Evolutionary conservation across 2,888 invertebrate genomes (phyloP).

Genomic region (Caenorhabditis japonica): DNA sequence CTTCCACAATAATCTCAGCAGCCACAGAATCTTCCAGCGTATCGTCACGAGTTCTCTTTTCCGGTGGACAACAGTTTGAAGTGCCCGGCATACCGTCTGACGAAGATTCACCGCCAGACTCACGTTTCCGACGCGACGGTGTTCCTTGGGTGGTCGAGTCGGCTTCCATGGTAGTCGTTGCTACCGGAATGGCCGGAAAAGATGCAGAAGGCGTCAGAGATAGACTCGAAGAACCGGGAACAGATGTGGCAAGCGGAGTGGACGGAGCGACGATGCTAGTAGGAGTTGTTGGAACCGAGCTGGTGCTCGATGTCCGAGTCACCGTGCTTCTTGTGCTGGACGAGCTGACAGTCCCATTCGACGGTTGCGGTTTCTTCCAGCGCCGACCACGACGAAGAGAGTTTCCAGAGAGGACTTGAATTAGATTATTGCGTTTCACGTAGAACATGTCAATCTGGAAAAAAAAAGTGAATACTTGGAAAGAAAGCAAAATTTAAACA

Average conservation of each 20-base stretch:
- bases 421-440: slow-evolving; percentile 58
- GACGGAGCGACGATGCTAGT: slow-evolving; percentile 6
- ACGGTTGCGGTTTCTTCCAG: slow-evolving; percentile 19
- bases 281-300: slow-evolving; percentile 32
- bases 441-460: slow-evolving; percentile 63
- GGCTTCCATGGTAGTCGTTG: not conserved
- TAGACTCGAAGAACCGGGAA: no score
- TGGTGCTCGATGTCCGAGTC: slow-evolving; percentile 12
- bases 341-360: not conserved
- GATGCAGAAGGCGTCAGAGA: not conserved
- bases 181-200: not conserved
- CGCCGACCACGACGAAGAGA: slow-evolving; percentile 41
- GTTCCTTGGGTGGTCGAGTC: slow-evolving; percentile 11
- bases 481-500: no score
- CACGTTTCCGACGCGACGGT: slow-evolving; percentile 13
- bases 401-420: slow-evolving; percentile 45
- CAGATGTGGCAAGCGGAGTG: not conserved
- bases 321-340: not conserved
- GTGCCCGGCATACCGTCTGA: not conserved
- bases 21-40: slow-evolving; percentile 17
- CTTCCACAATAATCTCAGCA: slow-evolving; percentile 16
- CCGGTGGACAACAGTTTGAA: slow-evolving; percentile 2
- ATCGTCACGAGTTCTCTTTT: slow-evolving; percentile 18
- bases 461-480: no score
- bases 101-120: not conserved